Evolutionary conservation across 1,140 invertebrate species (phyloP), one percentile per base, ranked within the genome.

Genomic region (Trichomalopsis sarcophagae): DNA sequence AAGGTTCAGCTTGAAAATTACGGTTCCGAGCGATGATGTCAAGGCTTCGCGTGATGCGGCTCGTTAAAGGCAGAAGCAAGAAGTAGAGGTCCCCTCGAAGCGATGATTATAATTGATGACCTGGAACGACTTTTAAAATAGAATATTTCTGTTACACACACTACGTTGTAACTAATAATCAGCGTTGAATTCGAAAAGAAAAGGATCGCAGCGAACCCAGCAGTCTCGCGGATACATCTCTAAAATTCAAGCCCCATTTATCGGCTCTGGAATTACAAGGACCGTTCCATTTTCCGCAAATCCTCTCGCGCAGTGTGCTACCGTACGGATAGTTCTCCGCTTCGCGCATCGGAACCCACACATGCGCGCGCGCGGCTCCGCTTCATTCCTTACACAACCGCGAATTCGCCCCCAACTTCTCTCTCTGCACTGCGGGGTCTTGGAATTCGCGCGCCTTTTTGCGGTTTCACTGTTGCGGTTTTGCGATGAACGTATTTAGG

Each of bases 301-400:
- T 62, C 55, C 55, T 27, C 55, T 1, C 14, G 14, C 55, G 55
- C 55, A 21, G 17, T 14, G 5, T 62, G 27, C 27, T 27, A 27
- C 27, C 27, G 21, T 62, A 62, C 47, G 13, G 14, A 50, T 50
- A 17, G 55, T 7, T 62, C 55, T 62, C 55, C 3, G 21, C 55
- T 62, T 62, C 55, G 55, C 21, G 21, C 55, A 62, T n/a, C 55
- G 55, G 17, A 62, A 62, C 17, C 55, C 55, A 62, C 55, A 62
- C 55, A 62, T 62, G 55, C 17, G 27, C 27, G 27, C 27, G 27
- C 27, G 27, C 27, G 27, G 27, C 27, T 27, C 27, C 27, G 36
- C 44, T 36, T 77, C 55, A 82, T 81, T 84, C 87, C 88, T 90
- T 89, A 90, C 88, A 90, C 87, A 87, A 90, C 87, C 89, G 89